These are phyloP conservation scores for Ceratina japonica DNA, from an alignment of 1,140 invertebrate species.

Conservation along the genomic window DNA sequence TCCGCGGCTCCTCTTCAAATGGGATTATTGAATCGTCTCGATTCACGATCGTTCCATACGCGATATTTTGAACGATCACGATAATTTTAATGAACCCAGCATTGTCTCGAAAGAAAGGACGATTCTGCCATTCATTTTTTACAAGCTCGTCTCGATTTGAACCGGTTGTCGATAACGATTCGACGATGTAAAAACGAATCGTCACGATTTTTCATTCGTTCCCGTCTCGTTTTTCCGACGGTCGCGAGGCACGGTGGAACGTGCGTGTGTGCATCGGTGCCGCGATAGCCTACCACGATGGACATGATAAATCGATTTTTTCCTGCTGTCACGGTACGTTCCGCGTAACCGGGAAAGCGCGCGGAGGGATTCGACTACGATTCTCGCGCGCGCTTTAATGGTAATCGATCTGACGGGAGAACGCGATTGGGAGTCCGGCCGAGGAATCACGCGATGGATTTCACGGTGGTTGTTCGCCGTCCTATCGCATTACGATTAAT, in stretches of 20 bases:
- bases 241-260: too few relatives aligned
- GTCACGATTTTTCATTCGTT: constrained; percentile 25
- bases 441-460: constrained; percentile 63
- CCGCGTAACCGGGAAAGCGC: not conserved
- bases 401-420: constrained; percentile 58
- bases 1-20: too few relatives aligned
- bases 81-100: too few relatives aligned
- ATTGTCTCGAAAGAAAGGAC: too few relatives aligned
- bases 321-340: constrained; percentile 33
- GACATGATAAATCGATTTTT: constrained; percentile 52
- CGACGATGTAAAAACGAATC: constrained; percentile 12
- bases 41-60: too few relatives aligned
- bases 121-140: not conserved
- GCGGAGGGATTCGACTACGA: constrained; percentile 29
- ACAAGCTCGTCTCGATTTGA: not conserved
- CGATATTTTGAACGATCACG: not conserved
- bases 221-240: not conserved
- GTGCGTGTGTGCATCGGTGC: not conserved
- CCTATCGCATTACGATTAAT: constrained; percentile 68
- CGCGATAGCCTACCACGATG: constrained; percentile 5
- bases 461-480: constrained; percentile 57
- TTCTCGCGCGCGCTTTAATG: constrained; percentile 47
- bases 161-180: constrained; percentile 20
- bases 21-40: too few relatives aligned
- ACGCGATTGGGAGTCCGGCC: constrained; percentile 45